These are phyloP conservation scores for Tichodroma muraria DNA, from an alignment of 2,113 vertebrate species.

Conservation along the genomic window DNA sequence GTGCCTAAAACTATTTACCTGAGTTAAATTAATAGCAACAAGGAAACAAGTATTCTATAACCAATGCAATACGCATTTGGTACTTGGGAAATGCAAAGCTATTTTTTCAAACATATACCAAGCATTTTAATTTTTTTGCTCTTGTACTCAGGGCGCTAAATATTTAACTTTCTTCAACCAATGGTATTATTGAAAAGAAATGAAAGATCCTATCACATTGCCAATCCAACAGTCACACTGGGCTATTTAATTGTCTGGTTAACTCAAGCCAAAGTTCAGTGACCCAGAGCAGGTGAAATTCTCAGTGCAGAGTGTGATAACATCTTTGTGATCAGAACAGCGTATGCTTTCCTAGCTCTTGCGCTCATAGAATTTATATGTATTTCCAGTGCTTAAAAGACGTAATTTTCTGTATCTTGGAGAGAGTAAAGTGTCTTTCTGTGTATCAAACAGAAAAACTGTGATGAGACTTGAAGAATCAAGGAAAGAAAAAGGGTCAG, in stretches of 20 bases:
- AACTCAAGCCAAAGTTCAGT: neutral
- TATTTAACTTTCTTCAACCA: slow-evolving; percentile 3
- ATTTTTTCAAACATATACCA: neutral
- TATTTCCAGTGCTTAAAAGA: neutral
- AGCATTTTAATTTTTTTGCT: neutral
- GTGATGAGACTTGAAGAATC: neutral
- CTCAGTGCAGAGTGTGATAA: neutral
- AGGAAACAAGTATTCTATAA: neutral
- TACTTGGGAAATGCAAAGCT: neutral
- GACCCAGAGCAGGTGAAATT: neutral
- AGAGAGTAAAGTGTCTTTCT: neutral
- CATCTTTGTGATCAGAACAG: neutral
- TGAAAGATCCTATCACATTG: slow-evolving; percentile 5
- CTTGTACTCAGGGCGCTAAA: neutral
- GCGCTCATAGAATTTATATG: neutral
- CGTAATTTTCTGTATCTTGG: neutral
- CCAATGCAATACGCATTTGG: neutral
- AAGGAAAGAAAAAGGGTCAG: neutral
- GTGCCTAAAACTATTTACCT: neutral
- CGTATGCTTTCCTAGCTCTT: neutral
- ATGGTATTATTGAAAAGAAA: neutral
- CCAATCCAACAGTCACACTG: neutral
- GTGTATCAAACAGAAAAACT: neutral
- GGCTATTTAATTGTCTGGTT: neutral
- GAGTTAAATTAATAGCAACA: neutral